Evolutionary conservation across 2,113 vertebrate genomes (phyloP), one percentile per base, ranked within the genome.

Genomic region (Beaufortia kweichowensis): DNA sequence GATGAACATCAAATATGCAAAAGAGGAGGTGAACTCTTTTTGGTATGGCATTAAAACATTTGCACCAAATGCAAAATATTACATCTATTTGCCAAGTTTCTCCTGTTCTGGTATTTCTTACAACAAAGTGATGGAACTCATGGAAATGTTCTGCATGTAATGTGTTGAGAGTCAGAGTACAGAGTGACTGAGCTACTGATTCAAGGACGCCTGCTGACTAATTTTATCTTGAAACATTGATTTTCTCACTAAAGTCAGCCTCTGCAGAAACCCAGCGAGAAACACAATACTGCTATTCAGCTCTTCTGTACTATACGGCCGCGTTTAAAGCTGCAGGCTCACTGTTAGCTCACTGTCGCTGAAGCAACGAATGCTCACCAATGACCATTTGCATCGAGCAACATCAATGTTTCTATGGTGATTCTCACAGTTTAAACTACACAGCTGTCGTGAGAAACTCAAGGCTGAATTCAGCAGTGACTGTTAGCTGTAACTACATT

Each of bases 201-300:
- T 73, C 77, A 63, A 77, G 50, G 72, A 72, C 55, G 61, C 72
- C 39, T 66, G 64, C 63, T 78, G 56, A 62, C 68, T 79, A 57
- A 76, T 80, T 80, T 82, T 72, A 81, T 81, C 66, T 70, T 66
- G 46, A 55, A 63, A 33, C 39, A 75, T 76, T 59, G 67, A 79
- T 82, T 80, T 79, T 75, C 48, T 59, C 78, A 73, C 56, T 75
- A 66, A 76, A 73, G 77, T 55, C 23, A 63, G 69, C 57, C 59
- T 62, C 70, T 76, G 39, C 69, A 77, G 79, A 69, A 75, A 59
- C 1, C 57, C 64, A 77, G 48, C 71, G 77, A 79, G 76, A 77
- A 71, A 80, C 80, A 60, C 61, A 78, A 60, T 75, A 55, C 60
- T 63, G 43, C 67, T 33, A 72, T 57, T 81, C 78, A 85, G 67